Evolutionary conservation across 2,113 vertebrate species (phyloP), one percentile per base, ranked within the genome.

Genomic region (Mystacornis crossleyi): DNA sequence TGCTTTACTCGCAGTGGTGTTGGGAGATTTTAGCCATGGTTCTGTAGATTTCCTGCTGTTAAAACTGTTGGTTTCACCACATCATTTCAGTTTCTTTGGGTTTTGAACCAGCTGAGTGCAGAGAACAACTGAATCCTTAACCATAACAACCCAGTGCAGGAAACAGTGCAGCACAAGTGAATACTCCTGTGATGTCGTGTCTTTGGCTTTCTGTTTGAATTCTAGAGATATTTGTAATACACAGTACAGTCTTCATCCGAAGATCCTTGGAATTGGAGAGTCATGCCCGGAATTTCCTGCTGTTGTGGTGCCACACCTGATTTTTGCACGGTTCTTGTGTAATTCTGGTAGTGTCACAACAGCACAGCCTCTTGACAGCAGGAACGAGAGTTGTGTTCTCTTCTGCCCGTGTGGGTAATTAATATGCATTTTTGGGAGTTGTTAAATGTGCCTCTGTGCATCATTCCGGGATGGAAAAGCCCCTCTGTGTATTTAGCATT

Each of bases 281-380:
- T 65, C 34, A 2, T 36, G 55, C 34, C 86, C 7, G 1, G 80
- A 79, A 19, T 93, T 81, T 9, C 57, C 82, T 60, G 75, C 72
- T 66, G 31, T 67, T 57, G 13, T 11, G 51, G 75, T 65, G 80
- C n/a, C 60, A 40, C 55, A 48, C 60, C 47, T 93, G 79, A 66
- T 78, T 57, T 65, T 81, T 66, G 81, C 90, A 28, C 36, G 13
- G 84, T 89, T 86, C 16, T 79, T 67, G 79, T 92, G 92, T 67
- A 42, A 48, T 86, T 78, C 69, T 53, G 80, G 86, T 29, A 3
- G 38, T 47, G 79, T 58, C 43, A 5, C 48, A 26, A 9, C 62
- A 62, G 94, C 42, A 5, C 91, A 70, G 15, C 69, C 64, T 67
- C 2, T 29, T 19, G 60, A 4, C 42, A 71, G 34, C 71, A 48